Evolutionary conservation across 2,888 invertebrate species (phyloP).

Genomic region (Coecobrya sp.): DNA sequence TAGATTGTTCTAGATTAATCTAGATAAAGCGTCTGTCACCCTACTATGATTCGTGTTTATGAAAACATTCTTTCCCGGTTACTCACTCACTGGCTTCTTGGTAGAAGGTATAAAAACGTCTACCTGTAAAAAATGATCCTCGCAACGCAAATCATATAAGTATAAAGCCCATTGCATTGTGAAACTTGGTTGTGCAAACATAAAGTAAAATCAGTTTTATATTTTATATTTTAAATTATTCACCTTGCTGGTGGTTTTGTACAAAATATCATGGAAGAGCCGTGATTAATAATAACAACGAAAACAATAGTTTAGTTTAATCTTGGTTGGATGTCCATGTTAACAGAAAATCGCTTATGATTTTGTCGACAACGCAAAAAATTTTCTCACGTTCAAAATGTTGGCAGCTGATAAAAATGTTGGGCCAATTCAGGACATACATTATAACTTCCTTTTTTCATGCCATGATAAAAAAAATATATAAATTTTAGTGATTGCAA

Average conservation of each 20-base stretch:
- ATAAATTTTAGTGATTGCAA: too few species aligned
- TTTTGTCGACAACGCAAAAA: background rate
- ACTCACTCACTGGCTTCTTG: background rate
- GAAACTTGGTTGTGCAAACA: too few species aligned
- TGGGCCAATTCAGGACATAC: background rate
- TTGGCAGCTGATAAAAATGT: background rate
- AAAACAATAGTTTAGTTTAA: background rate
- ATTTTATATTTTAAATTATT: background rate
- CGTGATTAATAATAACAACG: background rate
- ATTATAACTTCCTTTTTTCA: background rate
- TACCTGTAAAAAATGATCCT: background rate
- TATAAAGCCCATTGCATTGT: too few species aligned
- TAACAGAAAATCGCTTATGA: background rate
- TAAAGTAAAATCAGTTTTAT: background rate
- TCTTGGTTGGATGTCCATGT: background rate
- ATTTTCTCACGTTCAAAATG: background rate
- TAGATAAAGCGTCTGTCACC: too few species aligned
- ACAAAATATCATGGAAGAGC: background rate
- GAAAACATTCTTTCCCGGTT: background rate
- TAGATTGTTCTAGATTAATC: too few species aligned
- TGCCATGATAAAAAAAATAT: too few species aligned
- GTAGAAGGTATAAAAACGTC: background rate
- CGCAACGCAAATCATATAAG: too few species aligned
- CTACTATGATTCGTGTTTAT: background rate
- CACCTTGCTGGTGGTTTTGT: background rate